These are phyloP conservation scores for Cantharis rufa DNA, from an alignment of 2,888 invertebrate species.

Conservation along the genomic window DNA sequence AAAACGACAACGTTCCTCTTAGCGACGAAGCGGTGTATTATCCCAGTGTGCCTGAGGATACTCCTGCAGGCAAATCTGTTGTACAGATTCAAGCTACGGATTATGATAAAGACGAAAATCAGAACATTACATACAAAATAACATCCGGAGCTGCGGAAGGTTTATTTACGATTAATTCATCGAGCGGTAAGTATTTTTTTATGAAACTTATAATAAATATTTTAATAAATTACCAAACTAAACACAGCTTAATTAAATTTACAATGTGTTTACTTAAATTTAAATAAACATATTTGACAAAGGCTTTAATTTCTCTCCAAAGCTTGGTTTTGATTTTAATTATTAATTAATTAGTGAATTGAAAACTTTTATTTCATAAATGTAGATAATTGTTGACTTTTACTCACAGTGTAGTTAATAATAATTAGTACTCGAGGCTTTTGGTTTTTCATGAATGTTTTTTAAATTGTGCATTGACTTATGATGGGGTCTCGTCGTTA, in stretches of 20 bases:
- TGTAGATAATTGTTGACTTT: no score
- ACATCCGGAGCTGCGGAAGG: constrained; percentile 91
- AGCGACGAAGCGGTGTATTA: constrained; percentile 86
- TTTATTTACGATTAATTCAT: constrained; percentile 83
- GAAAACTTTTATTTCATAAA: no score
- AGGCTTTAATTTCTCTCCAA: not conserved
- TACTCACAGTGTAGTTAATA: no score
- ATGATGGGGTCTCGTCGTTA: no score
- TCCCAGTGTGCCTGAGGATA: constrained; percentile 79
- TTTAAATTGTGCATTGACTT: no score
- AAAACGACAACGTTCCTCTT: constrained; percentile 94
- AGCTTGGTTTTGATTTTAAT: not conserved
- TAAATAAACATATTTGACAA: not conserved
- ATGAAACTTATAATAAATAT: not conserved
- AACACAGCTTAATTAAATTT: not conserved
- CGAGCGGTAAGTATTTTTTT: constrained; percentile 67
- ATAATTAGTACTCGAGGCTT: no score
- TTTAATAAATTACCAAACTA: not conserved
- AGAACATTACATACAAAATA: constrained; percentile 78
- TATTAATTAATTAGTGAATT: no score
- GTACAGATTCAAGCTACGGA: constrained; percentile 78
- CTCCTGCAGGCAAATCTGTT: constrained; percentile 72
- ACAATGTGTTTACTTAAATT: not conserved
- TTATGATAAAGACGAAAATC: constrained; percentile 72
- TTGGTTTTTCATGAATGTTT: no score